phyloP scores from a whole-genome alignment of 2,113 vertebrate species.

The Scopus umbretta region DNA sequence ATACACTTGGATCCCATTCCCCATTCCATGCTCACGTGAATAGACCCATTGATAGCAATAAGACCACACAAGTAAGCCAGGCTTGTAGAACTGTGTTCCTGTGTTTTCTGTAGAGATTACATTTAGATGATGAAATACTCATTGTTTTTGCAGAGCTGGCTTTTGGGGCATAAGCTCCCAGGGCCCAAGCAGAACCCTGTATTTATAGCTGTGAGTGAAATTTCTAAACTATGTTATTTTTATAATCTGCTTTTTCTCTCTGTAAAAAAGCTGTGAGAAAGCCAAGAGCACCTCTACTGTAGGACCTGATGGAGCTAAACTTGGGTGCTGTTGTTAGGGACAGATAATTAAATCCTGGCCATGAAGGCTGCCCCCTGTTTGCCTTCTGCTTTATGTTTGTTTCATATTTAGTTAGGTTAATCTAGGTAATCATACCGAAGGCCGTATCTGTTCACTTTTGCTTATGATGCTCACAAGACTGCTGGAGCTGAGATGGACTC shows the following conservation, averaged over 20 bases:
- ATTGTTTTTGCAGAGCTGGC: neutral
- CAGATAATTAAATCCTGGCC: neutral
- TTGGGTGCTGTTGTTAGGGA: neutral
- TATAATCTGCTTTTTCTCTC: neutral
- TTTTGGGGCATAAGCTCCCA: neutral
- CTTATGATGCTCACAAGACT: neutral
- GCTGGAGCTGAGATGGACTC: neutral
- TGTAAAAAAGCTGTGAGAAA: neutral
- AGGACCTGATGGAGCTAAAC: neutral
- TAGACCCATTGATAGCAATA: constrained; percentile 11
- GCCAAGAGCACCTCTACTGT: neutral
- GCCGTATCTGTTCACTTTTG: neutral
- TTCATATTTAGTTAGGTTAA: neutral
- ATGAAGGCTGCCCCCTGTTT: neutral
- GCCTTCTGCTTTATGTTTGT: neutral
- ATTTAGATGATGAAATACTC: constrained; percentile 13
- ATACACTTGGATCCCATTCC: constrained; percentile 24
- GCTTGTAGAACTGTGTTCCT: neutral
- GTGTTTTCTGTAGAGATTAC: constrained; percentile 24
- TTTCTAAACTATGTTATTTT: constrained; percentile 10
- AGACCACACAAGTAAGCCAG: constrained; percentile 34
- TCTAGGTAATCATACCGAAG: neutral
- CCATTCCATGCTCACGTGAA: constrained; percentile 16
- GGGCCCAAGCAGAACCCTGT: neutral
- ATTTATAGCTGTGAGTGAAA: neutral